phyloP scores from a whole-genome alignment of 2,113 vertebrate species.

The Okapia johnstoni region DNA sequence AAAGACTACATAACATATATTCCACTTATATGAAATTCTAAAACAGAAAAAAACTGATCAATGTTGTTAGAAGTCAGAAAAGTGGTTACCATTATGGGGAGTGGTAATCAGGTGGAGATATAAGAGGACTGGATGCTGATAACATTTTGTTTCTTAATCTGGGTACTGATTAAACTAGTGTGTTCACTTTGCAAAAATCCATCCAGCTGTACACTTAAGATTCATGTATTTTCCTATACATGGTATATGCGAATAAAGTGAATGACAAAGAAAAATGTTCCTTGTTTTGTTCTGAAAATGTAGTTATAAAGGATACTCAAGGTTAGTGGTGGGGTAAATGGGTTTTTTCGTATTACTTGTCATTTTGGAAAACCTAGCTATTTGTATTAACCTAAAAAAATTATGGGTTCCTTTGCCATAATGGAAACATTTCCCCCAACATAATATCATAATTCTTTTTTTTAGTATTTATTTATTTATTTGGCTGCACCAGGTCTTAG shows the following conservation, averaged over 20 bases:
- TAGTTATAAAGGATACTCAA: background rate
- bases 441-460: background rate
- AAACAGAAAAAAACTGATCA: constrained; percentile 3
- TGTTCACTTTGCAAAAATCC: constrained; percentile 32
- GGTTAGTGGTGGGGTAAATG: background rate
- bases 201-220: background rate
- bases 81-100: background rate
- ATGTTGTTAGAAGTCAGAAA: background rate
- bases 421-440: background rate
- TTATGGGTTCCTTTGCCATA: background rate
- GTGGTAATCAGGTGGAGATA: background rate
- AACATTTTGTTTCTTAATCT: constrained; percentile 17
- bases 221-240: constrained; percentile 4
- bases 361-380: background rate
- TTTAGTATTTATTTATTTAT: background rate
- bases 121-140: background rate
- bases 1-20: background rate
- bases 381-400: background rate
- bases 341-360: background rate
- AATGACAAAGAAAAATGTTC: background rate
- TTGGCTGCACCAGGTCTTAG: background rate
- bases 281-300: constrained; percentile 16
- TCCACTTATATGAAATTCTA: constrained; percentile 7
- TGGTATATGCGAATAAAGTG: background rate
- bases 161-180: background rate